Conservation (phyloP, 2,888 invertebrate genomes). For the Apamea epomidion region DNA sequence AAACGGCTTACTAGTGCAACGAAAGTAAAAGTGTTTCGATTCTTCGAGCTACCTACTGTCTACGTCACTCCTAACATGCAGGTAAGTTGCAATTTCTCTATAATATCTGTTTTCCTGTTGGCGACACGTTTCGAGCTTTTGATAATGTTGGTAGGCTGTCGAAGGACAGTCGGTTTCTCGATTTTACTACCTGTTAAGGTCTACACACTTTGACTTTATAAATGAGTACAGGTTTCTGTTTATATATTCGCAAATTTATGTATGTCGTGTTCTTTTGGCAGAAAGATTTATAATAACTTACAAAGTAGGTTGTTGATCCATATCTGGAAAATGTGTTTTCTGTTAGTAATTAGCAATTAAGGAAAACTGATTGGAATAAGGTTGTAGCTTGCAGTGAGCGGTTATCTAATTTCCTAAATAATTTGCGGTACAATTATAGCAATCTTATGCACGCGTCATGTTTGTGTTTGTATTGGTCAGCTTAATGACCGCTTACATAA, state of each 20-base stretch:
- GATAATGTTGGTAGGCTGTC: slow-evolving; percentile 66
- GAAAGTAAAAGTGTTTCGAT: slow-evolving; percentile 84
- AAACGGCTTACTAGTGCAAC: slow-evolving; percentile 69
- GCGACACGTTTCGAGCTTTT: slow-evolving; percentile 61
- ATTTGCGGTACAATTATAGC: slow-evolving; percentile 46
- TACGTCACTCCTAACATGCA: slow-evolving; percentile 77
- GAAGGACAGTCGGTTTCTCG: slow-evolving; percentile 77
- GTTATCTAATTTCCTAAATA: slow-evolving; percentile 58
- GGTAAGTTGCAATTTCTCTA: slow-evolving; percentile 81
- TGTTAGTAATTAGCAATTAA: slow-evolving; percentile 18
- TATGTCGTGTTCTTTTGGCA: slow-evolving; percentile 12
- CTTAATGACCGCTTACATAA: slow-evolving; percentile 54
- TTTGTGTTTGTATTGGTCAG: slow-evolving; percentile 51
- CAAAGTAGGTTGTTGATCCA: neutral
- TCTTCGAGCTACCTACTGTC: slow-evolving; percentile 54
- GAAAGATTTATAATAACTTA: slow-evolving; percentile 1
- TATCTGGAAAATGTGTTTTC: slow-evolving; percentile 12
- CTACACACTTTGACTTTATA: slow-evolving; percentile 36
- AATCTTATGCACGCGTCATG: slow-evolving; percentile 55
- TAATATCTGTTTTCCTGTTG: slow-evolving; percentile 71
- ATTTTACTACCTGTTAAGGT: slow-evolving; percentile 61
- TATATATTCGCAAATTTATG: slow-evolving; percentile 35
- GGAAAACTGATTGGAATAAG: slow-evolving; percentile 39
- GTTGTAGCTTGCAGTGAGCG: slow-evolving; percentile 24
- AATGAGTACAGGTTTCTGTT: slow-evolving; percentile 51